Conservation (phyloP, 2,113 vertebrate species). For the Thunnus maccoyii region DNA sequence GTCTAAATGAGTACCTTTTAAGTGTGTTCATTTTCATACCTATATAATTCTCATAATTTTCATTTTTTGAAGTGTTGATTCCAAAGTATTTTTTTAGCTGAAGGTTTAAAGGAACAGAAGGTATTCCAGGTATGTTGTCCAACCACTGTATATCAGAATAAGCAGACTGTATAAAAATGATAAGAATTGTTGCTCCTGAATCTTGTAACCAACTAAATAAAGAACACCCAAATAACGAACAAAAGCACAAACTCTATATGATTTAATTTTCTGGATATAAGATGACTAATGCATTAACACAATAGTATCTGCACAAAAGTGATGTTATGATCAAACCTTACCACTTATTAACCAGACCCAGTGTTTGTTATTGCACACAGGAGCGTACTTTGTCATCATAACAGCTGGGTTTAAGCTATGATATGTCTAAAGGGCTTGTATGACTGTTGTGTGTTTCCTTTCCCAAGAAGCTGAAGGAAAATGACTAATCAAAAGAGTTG, state of each 20-base stretch:
- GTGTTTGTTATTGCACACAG: constrained; percentile 78
- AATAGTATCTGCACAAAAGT: constrained; percentile 16
- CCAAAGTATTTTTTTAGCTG: too few relatives aligned
- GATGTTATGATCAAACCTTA: constrained; percentile 5
- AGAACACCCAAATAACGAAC: not conserved
- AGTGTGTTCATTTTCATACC: not conserved
- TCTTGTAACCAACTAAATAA: not conserved
- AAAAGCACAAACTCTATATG: not conserved
- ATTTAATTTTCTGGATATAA: constrained; percentile 2
- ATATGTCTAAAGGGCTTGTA: constrained; percentile 73
- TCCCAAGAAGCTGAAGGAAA: constrained; percentile 43
- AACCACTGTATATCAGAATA: too few relatives aligned
- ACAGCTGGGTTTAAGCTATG: constrained; percentile 69
- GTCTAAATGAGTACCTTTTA: too few relatives aligned
- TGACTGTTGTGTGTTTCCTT: constrained; percentile 75
- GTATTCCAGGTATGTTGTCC: not conserved
- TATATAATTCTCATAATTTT: too few relatives aligned
- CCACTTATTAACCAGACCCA: constrained; percentile 62
- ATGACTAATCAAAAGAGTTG: constrained; percentile 43
- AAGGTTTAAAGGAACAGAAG: not conserved
- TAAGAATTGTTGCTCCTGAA: not conserved
- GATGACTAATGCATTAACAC: not conserved
- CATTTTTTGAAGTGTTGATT: too few relatives aligned
- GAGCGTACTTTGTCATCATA: constrained; percentile 74
- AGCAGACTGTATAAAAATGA: not conserved